Base-by-base conservation (phyloP, 2,888 invertebrate species). In the Lithophane leautieri region DNA sequence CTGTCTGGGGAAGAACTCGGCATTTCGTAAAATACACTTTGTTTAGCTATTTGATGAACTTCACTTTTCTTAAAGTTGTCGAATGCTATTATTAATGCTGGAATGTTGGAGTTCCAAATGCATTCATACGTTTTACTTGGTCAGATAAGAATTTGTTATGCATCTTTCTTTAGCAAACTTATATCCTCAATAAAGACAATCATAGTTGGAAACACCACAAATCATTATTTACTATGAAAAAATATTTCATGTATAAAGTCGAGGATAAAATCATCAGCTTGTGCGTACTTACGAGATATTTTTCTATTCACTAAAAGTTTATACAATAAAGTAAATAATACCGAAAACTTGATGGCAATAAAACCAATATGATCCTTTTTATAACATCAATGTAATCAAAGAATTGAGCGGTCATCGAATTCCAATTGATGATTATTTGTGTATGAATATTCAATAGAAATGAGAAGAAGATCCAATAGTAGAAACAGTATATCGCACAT, bases 1-100 rank as follows among this genome's bases (percentile, higher is more conserved):
- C 84, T 78, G 87, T 79, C 52, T 81, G 73, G 75, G 74, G 61
- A 72, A 76, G 81, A 88, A 89, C 83, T 86, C 81, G 74, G 87
- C 72, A 28, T 84, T 85, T 82, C 79, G 74, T 90, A 84, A 90
- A 88, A 89, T 84, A 86, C 1, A 19, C 2, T 19, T 50, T 8
- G 8, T 19, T 19, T 19, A 50, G 8, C 8, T 50, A 22, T 58
- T 28, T 40, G 0, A 44, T n/a, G 9, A 40, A 16, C 0, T 34
- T 44, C 22, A 22, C 9, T 42, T 42, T 28, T 19, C 1, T 28
- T 42, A 66, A 16, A 50, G 9, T 34, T 16, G 6, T 66, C 9
- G 9, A 50, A 6, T 34, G 22, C 28, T 66, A n/a, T n/a, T 22
- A 34, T 50, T 12, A 14, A 19, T 40, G 1, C 4, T 28, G 28